Evolutionary conservation across 2,888 invertebrate genomes (phyloP), one percentile per base, ranked within the genome.

Genomic region (Muscina levida): DNA sequence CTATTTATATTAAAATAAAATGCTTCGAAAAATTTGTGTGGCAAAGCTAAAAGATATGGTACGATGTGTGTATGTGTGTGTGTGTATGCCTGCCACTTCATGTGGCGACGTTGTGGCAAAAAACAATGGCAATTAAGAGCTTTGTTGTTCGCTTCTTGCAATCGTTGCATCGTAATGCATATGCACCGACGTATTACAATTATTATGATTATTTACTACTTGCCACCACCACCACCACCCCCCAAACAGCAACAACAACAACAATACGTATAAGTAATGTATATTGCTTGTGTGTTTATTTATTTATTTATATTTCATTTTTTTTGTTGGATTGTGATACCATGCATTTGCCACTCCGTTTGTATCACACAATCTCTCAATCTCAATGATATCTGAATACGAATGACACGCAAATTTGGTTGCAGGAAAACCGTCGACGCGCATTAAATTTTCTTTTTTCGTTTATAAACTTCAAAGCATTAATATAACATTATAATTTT

Each of bases 341-440:
- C 75, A 68, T 79, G 75, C 79, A 72, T 75, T 79, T 76, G 72
- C 72, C 71, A 76, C 70, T 80, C 70, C 57, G 73, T 66, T 73
- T 76, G 26, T 57, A 80, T 76, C 79, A 72, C 76, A 80, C 57
- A 76, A 79, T 76, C 62, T 79, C 70, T 80, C 48, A 31, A 37
- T 53, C 65, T 72, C 46, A 26, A 44, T 72, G 15, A 65, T 68
- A 77, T 80, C 70, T 77, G 70, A 78, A 76, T 79, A 53, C 56
- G 59, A 76, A 70, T 79, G 78, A 67, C 82, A 82, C 82, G 76
- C 82, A 82, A 82, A 78, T 82, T 72, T 73, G 15, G 62, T n/a
- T 10, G 22, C 26, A 42, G 62, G 42, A 62, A 62, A 37, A 42
- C 42, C 42, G 62, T 62, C 62, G 62, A 62, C 62, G 42, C 42